Evolutionary conservation across 2,888 invertebrate species (phyloP), one percentile per base, ranked within the genome.

Genomic region (Limnephilus auricula): DNA sequence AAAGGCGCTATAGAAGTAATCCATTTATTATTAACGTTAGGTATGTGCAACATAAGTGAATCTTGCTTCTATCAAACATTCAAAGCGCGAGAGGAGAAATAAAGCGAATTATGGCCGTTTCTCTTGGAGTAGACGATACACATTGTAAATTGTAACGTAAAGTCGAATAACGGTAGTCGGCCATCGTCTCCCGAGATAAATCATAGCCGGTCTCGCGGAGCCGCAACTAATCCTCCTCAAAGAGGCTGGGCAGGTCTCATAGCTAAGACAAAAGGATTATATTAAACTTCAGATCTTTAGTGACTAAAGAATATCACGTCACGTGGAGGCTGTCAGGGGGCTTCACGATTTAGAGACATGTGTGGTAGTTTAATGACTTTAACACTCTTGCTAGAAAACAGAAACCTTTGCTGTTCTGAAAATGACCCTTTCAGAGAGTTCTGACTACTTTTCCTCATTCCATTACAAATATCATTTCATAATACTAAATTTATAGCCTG

Each of bases 271-370:
- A 65, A 65, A 65, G 65, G 65, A 65, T 65, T 65, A 65, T 65
- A 65, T 65, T 65, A 65, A 65, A 65, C 65, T 65, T 65, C 25
- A 65, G 25, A 65, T 65, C 65, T 65, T 65, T 65, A 65, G 65
- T n/a, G 65, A 65, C 65, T 65, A 65, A 65, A 65, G 65, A 65
- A 65, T 65, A 65, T 65, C 65, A n/a, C 65, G 65, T 65, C 65
- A 65, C n/a, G 65, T 6, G 65, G n/a, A 65, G 25, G 65, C 65
- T 65, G n/a, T 65, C 65, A 65, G 9, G 65, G 9, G 9, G n/a
- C 25, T 65, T 65, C 65, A 65, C 65, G 65, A 65, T 65, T 65
- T 65, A 65, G 9, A 65, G 65, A 65, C 65, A 65, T 65, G 65
- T 65, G 65, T 65, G 25, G 65, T 65, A n/a, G n/a, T 65, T 6